Base-by-base conservation (phyloP, 1,140 invertebrate genomes). In the Hypsibius dujardini region DNA sequence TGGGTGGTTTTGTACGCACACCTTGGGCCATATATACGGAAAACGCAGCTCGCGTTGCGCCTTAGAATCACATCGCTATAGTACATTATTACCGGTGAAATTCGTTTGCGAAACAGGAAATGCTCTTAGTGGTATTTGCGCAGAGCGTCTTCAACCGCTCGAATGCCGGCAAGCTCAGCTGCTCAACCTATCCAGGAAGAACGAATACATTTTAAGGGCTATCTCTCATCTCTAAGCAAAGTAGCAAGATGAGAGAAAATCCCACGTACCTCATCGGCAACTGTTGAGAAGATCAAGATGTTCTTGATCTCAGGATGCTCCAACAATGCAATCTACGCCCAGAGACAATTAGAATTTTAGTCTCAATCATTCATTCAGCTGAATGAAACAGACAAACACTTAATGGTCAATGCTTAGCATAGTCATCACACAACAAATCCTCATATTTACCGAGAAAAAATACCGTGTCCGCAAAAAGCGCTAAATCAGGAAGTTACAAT, bases 251-350 rank as follows among this genome's bases (percentile, higher is more conserved):
- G 46, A 62, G 15, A 56, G 1, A 14, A 15, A 28, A 70, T 71
- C 62, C 28, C 42, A 70, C 46, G 15, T 47, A 67, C 62, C 47
- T 2, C 46, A n/a, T 45, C 50, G 70, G 40, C 72, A 46, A 15
- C 56, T 40, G 40, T 56, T 40, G 15, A 72, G 74, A 50, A 47
- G 70, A 46, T 73, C 7, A 46, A 50, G 47, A 42, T 46, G 15
- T 46, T 15, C 46, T 69, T 15, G 1, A 45, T 28, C 1, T 71
- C 46, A 28, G 42, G 59, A 82, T 82, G 84, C 82, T 92, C 90
- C 86, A 87, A 80, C 95, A 91, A 83, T 95, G 92, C 82, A 97
- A 93, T 85, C 97, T 98, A 1, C 12, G 50, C 46, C 69, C 46
- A 75, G 69, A 28, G 59, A 15, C 74, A 60, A 2, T 71, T 70